Conservation (phyloP, 2,888 invertebrate genomes). For the Ochropacha duplaris region DNA sequence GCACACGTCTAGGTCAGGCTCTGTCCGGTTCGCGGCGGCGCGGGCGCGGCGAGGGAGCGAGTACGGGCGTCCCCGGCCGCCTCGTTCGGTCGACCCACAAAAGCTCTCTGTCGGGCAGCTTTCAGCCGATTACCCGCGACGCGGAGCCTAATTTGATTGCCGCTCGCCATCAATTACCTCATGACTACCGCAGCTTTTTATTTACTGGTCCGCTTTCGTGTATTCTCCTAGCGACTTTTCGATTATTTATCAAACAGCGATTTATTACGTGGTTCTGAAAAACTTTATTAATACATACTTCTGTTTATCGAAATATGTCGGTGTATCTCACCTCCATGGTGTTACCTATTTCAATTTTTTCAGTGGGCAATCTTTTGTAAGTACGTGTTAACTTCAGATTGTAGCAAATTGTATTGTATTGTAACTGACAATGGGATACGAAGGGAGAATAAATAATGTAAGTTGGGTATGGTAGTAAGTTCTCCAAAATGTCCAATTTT, state of each 20-base stretch:
- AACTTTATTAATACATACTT: conserved; percentile 50
- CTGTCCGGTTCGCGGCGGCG: conserved; percentile 8
- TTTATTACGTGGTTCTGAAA: conserved; percentile 51
- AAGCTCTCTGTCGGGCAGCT: conserved; percentile 72
- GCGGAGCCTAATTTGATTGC: conserved; percentile 79
- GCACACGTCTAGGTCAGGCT: neutral
- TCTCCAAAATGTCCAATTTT: neutral
- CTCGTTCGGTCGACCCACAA: conserved; percentile 54
- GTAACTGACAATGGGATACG: neutral
- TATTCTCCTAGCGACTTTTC: conserved; percentile 48
- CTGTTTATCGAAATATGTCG: neutral
- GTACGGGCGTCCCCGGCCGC: conserved; percentile 18
- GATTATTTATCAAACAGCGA: conserved; percentile 56
- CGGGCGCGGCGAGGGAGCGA: conserved; percentile 10
- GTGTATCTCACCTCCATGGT: too few species aligned
- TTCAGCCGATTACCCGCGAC: conserved; percentile 79
- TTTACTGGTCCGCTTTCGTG: conserved; percentile 58
- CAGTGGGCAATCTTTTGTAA: too few species aligned
- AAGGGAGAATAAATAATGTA: neutral
- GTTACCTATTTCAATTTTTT: neutral
- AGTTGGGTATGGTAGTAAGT: neutral
- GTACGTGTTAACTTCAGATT: neutral
- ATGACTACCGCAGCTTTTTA: conserved; percentile 68
- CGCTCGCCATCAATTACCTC: conserved; percentile 76
- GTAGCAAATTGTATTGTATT: too few species aligned